These are phyloP conservation scores for Condylura cristata DNA, from an alignment of 2,113 vertebrate genomes.

Conservation along the genomic window DNA sequence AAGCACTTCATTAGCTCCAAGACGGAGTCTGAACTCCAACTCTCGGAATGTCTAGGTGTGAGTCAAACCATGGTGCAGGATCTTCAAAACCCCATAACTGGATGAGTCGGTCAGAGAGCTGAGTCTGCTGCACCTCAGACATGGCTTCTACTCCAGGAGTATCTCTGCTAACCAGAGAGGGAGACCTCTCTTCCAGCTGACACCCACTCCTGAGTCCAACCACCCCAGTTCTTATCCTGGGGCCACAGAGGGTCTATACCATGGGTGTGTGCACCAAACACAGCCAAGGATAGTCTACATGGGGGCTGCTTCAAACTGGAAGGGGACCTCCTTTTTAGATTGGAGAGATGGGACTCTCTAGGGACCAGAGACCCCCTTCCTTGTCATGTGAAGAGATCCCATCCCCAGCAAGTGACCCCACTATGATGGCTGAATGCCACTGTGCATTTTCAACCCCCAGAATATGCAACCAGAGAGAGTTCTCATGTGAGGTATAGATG, in stretches of 20 bases:
- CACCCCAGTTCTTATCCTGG: not conserved
- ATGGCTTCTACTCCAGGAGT: not conserved
- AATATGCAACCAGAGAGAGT: not conserved
- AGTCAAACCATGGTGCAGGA: not conserved
- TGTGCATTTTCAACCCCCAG: not conserved
- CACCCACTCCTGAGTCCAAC: not conserved
- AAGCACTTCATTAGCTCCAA: constrained; percentile 58
- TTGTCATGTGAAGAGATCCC: not conserved
- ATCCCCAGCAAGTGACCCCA: not conserved
- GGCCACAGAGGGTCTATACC: rapidly evolving
- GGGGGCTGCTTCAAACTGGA: not conserved
- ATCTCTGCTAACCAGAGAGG: not conserved
- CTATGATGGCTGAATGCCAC: not conserved
- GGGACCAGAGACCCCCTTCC: not conserved
- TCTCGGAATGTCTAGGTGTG: not conserved
- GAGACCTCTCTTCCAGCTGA: not conserved
- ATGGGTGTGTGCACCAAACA: not conserved
- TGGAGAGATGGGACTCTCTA: too few relatives aligned
- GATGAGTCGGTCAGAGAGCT: rapidly evolving
- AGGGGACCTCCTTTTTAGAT: not conserved
- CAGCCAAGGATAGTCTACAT: not conserved
- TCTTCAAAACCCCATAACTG: rapidly evolving
- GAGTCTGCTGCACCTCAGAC: rapidly evolving
- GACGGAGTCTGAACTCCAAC: not conserved
- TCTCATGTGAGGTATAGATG: not conserved